phyloP scores from a whole-genome alignment of 2,113 vertebrate genomes.

The Anseranas semipalmata region DNA sequence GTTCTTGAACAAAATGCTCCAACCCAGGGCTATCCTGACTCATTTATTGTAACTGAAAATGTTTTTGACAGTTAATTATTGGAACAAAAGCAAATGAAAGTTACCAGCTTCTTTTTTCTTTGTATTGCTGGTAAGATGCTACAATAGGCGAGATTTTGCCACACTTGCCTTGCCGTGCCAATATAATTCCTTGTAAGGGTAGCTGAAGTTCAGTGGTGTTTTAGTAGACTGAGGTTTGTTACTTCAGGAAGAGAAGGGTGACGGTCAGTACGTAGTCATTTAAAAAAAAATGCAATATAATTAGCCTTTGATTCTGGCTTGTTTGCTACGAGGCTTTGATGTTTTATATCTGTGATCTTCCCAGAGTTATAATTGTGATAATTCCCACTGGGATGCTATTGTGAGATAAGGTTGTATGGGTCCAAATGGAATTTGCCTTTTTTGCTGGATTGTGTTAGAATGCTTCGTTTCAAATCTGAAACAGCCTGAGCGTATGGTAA shows the following conservation, averaged over 20 bases:
- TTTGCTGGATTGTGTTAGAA: neutral
- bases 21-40: neutral
- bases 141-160: neutral
- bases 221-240: neutral
- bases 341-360: neutral
- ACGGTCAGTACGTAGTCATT: neutral
- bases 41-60: neutral
- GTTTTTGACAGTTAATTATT: neutral
- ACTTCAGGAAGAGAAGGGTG: neutral
- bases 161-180: neutral
- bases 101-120: neutral
- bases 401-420: neutral
- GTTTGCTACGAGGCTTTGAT: neutral
- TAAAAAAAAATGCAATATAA: neutral
- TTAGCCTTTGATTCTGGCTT: neutral
- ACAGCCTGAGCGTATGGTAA: neutral
- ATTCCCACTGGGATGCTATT: neutral
- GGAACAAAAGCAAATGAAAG: neutral
- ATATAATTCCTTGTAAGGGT: too few species aligned
- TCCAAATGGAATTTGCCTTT: neutral
- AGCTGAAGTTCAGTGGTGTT: neutral
- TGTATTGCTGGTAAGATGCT: neutral
- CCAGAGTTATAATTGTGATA: neutral
- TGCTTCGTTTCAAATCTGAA: neutral
- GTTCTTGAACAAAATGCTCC: neutral